Base-by-base conservation (phyloP, 64 coral and sea anemone species). In the Actinia tenebrosa region DNA sequence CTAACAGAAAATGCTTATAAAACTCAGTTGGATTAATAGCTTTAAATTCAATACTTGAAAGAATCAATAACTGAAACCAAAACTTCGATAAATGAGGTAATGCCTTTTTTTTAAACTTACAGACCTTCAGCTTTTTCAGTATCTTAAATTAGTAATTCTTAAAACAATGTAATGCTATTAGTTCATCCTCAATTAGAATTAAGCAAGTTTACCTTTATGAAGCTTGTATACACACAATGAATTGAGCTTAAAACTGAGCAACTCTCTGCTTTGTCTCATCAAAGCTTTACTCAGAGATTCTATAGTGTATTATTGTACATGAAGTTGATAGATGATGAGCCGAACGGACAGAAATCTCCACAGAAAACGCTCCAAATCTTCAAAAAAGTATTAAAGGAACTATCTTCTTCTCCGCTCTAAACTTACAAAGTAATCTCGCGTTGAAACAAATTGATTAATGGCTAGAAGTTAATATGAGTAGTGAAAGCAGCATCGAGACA, bases 401-500 rank as follows among this genome's bases (percentile, higher is more conserved):
- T 30, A 14, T 42, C 10, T 42, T 23, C 22, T 66, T 75, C 26
- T 42, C 11, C n/a, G n/a, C n/a, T 75, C 22, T 66, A 66, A 75
- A 42, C 69, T 75, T 11, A 75, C 15, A 75, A 75, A 75, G 69
- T 75, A 75, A 75, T 75, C 69, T 75, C 26, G 23, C 69, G 69
- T 27, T 75, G 69, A 75, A 75, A 75, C 69, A 75, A 75, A 75
- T 42, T 75, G 69, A 75, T 75, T 75, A 75, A 75, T 75, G 43
- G 69, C 22, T 27, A 42, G 26, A 75, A 75, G 69, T 16, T 75
- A 75, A 75, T 75, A n/a, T 75, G 69, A 42, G 69, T 43, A 75
- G n/a, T 42, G 69, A 75, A 75, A 75, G 69, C 25, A 75, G 13
- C 26, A 15, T 30, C 11, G 26, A 13, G 8, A 26, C 10, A 75